These are phyloP conservation scores for Calliopsis andreniformis DNA, from an alignment of 1,140 invertebrate genomes.

Conservation along the genomic window DNA sequence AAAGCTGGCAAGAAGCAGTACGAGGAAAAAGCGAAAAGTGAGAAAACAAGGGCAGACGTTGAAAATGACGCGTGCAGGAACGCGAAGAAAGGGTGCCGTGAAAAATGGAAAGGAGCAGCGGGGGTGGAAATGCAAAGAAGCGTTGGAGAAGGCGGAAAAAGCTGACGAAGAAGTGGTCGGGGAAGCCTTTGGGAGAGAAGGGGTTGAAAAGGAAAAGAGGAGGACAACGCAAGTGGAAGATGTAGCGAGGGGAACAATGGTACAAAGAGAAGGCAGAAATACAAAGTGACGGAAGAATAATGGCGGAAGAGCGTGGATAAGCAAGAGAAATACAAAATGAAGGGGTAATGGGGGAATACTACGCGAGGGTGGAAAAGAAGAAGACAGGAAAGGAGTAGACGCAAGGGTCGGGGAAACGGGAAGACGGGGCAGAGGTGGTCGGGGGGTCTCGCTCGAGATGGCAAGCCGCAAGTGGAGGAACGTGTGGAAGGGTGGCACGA, in stretches of 20 bases:
- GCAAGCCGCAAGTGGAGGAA: slow-evolving; percentile 47
- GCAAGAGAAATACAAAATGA: neutral
- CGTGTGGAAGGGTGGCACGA: slow-evolving; percentile 32
- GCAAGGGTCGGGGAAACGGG: neutral
- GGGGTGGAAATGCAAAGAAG: neutral
- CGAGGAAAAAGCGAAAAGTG: neutral
- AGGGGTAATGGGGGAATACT: neutral
- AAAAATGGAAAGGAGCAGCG: neutral
- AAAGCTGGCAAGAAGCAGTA: neutral
- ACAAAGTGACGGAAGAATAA: slow-evolving; percentile 21
- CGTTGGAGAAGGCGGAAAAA: neutral
- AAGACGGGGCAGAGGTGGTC: neutral
- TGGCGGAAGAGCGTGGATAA: neutral
- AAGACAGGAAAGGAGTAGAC: neutral
- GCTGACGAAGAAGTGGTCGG: neutral
- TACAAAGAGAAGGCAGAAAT: neutral
- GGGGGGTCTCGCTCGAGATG: slow-evolving; percentile 11
- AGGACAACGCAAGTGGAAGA: neutral
- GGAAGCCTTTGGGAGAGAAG: neutral
- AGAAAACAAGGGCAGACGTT: neutral
- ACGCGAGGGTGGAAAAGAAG: neutral
- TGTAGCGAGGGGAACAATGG: neutral
- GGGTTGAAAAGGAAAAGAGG: neutral
- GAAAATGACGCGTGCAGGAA: neutral
- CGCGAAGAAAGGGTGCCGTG: neutral